These are phyloP conservation scores for Drosophila teissieri DNA, from an alignment of 1,140 invertebrate species.

Conservation along the genomic window DNA sequence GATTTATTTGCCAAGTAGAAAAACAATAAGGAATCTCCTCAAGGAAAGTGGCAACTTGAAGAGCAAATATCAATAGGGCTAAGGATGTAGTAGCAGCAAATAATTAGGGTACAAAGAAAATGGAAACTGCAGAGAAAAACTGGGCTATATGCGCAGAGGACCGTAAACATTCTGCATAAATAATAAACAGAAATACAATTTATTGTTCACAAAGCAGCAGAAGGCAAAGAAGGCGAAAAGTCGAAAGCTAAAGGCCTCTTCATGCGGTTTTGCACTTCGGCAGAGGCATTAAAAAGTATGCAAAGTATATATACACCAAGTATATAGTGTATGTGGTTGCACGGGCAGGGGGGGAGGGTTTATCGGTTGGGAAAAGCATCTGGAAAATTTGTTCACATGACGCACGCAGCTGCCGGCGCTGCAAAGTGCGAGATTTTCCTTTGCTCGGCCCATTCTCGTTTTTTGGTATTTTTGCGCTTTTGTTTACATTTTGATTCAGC, in stretches of 20 bases:
- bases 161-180: constrained; percentile 68
- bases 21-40: constrained; percentile 18
- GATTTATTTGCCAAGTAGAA: constrained; percentile 66
- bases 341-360: background rate
- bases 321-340: constrained; percentile 7
- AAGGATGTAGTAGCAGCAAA: constrained; percentile 11
- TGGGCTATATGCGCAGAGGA: constrained; percentile 13
- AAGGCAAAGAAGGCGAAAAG: constrained; percentile 23
- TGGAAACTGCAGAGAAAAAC: constrained; percentile 17
- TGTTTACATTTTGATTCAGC: constrained; percentile 78
- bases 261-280: constrained; percentile 76
- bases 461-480: constrained; percentile 66
- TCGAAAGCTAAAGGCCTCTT: constrained; percentile 55
- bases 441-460: constrained; percentile 23
- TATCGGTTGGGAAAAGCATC: constrained; percentile 51
- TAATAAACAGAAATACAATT: constrained; percentile 60
- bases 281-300: constrained; percentile 73
- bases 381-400: constrained; percentile 78
- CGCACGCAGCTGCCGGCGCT: constrained; percentile 70
- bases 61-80: constrained; percentile 25
- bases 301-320: constrained; percentile 24
- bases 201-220: constrained; percentile 39
- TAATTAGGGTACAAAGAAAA: constrained; percentile 27
- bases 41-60: constrained; percentile 2
- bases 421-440: constrained; percentile 45